A percentile compares a stretch with the other conserved stretches of the same genome.
These are phyloP conservation scores for Streptopelia turtur DNA, from an alignment of 2,797 vertebrate genomes.

Conservation along the genomic window DNA sequence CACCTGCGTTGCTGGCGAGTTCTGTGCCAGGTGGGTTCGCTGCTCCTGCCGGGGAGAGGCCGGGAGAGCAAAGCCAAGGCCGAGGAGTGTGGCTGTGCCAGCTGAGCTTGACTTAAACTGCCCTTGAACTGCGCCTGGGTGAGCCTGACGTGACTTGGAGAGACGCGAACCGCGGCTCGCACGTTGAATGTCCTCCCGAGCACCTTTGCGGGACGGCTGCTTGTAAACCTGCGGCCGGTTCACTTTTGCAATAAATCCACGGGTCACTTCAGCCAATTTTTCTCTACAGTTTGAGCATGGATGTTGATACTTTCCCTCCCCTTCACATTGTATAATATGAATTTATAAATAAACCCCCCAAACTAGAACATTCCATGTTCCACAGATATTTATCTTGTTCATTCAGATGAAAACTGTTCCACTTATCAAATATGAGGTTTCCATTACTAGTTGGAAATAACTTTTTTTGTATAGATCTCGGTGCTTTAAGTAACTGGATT, in stretches of 20 bases:
- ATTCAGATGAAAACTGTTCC: constrained; percentile 21
- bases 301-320: neutral
- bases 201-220: neutral
- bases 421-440: constrained; percentile 6
- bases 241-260: neutral
- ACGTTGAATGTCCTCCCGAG: neutral
- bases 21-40: neutral
- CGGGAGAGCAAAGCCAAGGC: neutral
- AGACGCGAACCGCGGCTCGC: neutral
- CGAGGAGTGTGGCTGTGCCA: neutral
- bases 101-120: neutral
- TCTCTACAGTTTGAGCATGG: neutral
- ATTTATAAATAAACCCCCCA: neutral
- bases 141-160: constrained; percentile 14
- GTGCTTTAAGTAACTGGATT: neutral
- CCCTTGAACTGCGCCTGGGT: neutral
- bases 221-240: neutral
- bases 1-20: neutral
- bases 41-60: neutral
- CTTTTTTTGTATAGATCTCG: neutral
- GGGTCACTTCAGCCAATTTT: neutral
- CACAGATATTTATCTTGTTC: neutral
- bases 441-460: constrained; percentile 28
- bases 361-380: neutral
- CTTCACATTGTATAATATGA: neutral